Evolutionary conservation across 2,888 invertebrate genomes (phyloP).

Genomic region (Drosophila anceps): DNA sequence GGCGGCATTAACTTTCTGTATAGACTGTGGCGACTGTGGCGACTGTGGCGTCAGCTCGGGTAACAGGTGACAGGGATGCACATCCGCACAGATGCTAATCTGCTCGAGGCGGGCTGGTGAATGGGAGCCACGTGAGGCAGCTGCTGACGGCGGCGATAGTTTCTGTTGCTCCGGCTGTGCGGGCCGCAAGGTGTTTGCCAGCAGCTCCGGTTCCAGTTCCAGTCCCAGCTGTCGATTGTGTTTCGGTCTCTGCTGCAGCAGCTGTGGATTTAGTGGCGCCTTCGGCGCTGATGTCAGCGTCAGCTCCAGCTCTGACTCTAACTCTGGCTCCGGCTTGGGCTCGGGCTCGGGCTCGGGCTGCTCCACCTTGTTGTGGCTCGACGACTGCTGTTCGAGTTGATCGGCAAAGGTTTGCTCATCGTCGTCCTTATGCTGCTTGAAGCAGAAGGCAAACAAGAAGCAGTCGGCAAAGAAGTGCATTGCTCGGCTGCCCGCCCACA

Average conservation of each 20-base stretch:
- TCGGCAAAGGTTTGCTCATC: conserved; percentile 42
- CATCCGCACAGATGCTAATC: conserved; percentile 50
- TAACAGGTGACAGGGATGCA: conserved; percentile 31
- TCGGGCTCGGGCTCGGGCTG: conserved; percentile 13
- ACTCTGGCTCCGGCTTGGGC: background rate
- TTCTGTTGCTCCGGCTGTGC: background rate
- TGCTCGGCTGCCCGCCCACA: conserved; percentile 26
- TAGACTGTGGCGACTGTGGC: no score
- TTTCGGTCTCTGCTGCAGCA: no score
- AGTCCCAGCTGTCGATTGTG: background rate
- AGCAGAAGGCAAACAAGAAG: conserved; percentile 43
- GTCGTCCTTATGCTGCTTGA: conserved; percentile 44
- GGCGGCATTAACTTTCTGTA: background rate
- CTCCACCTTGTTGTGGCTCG: conserved; percentile 13
- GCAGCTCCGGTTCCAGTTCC: background rate
- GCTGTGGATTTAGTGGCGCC: background rate
- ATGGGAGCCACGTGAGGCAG: conserved; percentile 41
- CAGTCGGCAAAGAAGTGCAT: conserved; percentile 58
- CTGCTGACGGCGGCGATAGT: background rate
- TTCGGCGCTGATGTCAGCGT: background rate
- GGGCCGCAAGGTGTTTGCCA: background rate
- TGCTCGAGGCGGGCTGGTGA: conserved; percentile 57
- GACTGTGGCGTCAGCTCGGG: background rate
- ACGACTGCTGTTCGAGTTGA: conserved; percentile 36
- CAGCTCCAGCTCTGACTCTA: background rate